These are phyloP conservation scores for Microcebus tavaratra DNA, from an alignment of 2,113 vertebrate species.

Conservation along the genomic window DNA sequence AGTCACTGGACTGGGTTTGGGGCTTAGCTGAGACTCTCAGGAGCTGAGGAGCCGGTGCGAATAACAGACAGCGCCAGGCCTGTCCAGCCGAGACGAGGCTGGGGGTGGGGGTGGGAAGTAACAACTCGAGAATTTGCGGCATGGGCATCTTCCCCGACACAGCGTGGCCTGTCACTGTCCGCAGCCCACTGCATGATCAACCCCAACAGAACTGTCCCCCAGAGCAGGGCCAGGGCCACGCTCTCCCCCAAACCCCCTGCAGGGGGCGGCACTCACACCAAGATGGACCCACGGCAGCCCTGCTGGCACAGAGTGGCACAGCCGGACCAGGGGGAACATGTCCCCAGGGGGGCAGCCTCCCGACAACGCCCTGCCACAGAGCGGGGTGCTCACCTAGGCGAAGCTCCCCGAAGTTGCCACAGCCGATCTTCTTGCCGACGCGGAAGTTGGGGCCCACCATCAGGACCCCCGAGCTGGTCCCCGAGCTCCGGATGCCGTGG, in stretches of 20 bases:
- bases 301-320: no score
- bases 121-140: no score
- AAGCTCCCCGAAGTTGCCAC: constrained; percentile 97
- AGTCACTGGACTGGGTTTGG: fast-evolving
- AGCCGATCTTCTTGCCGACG: constrained; percentile 98
- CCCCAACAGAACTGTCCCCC: background rate
- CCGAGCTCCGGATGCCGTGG: constrained; percentile 87
- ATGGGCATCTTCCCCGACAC: no score
- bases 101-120: no score
- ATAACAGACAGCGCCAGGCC: background rate
- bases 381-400: constrained; percentile 91
- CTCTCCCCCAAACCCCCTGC: no score
- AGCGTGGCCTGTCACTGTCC: no score
- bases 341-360: background rate
- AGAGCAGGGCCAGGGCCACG: background rate
- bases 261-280: background rate
- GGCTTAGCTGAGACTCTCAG: background rate
- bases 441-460: constrained; percentile 99
- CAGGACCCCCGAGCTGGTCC: constrained; percentile 94
- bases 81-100: no score
- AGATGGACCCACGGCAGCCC: background rate
- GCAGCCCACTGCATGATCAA: no score
- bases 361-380: fast-evolving
- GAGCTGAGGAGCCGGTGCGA: background rate
- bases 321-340: no score